Evolutionary conservation across 2,888 invertebrate genomes (phyloP), one percentile per base, ranked within the genome.

Genomic region (Melitaea athalia): DNA sequence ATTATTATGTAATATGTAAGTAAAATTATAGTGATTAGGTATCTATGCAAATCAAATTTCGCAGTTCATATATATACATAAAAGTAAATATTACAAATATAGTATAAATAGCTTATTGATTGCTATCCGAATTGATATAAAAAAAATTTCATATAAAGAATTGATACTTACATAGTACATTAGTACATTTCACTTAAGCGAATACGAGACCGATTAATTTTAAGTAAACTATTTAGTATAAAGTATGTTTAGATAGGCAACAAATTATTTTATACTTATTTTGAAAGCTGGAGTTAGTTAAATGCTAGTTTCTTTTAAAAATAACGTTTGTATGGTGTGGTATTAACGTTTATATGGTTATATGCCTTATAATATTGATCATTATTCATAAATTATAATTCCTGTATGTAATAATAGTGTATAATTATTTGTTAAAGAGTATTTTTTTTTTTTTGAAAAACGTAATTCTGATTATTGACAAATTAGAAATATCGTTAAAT

Each of bases 211-310:
- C 49, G 63, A 38, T 63, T 67, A 59, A 52, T 63, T 65, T 70
- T 53, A 60, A 65, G 55, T 59, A 53, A 67, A 67, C 43, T 68
- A 55, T 47, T 53, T 61, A 60, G 63, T 60, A 57, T 70, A 68
- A 63, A 66, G 59, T 71, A 63, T 60, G 57, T 45, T 50, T 71
- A 71, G 68, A 68, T 71, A 71, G 71, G 63, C 24, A 68, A 71
- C 65, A 63, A 71, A 68, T 68, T 64, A 63, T 62, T 57, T 57
- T 42, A 57, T 57, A 57, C 57, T 68, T 55, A 59, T 53, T 65
- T 62, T 59, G 24, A 57, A 49, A 17, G 43, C n/a, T 69, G 52
- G 43, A 59, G 38, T 43, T 59, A 60, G 63, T 59, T 50, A 53
- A 64, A 31, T 63, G 63, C 66, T 63, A 66, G 66, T 52, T 38